Conservation (phyloP, 1,140 invertebrate species). For the Teleopsis dalmanni region DNA sequence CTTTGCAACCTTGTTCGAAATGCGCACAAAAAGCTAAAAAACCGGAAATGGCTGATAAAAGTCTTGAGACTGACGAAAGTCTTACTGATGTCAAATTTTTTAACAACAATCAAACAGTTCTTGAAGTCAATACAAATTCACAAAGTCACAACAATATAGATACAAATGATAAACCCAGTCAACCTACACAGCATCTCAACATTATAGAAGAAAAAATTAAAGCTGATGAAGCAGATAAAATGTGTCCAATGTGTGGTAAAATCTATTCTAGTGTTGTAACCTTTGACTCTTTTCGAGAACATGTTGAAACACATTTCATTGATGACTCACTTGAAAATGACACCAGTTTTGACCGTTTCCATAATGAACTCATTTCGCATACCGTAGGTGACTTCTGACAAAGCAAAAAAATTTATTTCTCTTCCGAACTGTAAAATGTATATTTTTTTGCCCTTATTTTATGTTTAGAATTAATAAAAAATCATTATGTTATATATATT, state of each 20-base stretch:
- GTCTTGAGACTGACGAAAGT: constrained; percentile 37
- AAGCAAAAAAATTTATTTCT: constrained; percentile 17
- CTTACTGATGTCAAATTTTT: constrained; percentile 14
- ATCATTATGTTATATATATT: no score
- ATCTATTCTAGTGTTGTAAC: constrained; percentile 35
- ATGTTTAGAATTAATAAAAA: no score
- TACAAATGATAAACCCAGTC: neutral
- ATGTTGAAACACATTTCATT: constrained; percentile 48
- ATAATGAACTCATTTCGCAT: constrained; percentile 40
- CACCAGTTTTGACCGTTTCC: constrained; percentile 27
- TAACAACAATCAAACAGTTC: neutral
- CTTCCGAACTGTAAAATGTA: constrained; percentile 8
- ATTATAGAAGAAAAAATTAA: constrained; percentile 30
- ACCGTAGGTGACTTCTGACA: constrained; percentile 41
- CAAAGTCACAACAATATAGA: neutral
- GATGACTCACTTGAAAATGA: constrained; percentile 27
- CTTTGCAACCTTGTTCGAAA: constrained; percentile 27
- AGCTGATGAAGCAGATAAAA: constrained; percentile 39
- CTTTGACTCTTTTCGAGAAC: constrained; percentile 43
- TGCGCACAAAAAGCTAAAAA: constrained; percentile 31
- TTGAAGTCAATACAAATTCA: neutral
- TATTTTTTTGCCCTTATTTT: no score
- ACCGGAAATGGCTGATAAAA: constrained; percentile 42
- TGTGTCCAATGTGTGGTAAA: constrained; percentile 47
- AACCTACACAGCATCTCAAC: constrained; percentile 15